Conservation (phyloP, 1,140 invertebrate genomes). For the Calephelis virginiensis region DNA sequence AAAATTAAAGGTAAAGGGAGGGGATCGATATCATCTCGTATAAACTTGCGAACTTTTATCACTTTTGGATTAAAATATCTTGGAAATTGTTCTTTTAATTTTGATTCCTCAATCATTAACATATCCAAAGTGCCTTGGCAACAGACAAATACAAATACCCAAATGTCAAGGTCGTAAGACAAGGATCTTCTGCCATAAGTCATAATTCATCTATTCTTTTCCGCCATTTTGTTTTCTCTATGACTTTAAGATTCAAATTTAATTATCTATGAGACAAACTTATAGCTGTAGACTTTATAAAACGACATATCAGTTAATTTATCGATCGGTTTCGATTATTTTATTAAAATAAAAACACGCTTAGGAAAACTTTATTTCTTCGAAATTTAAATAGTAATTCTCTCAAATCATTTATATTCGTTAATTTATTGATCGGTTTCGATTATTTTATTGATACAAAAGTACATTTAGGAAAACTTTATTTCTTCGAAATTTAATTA, state of each 20-base stretch:
- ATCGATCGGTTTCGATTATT: neutral
- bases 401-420: neutral
- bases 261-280: neutral
- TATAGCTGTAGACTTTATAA: neutral
- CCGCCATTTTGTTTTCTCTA: slow-evolving; percentile 12
- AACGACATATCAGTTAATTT: neutral
- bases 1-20: too few relatives aligned
- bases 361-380: neutral
- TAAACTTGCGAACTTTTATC: too few relatives aligned
- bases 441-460: neutral
- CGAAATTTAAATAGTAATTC: neutral
- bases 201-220: neutral
- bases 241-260: slow-evolving; percentile 1
- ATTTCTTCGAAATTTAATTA: neutral
- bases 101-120: neutral
- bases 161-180: neutral
- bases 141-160: neutral
- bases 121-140: neutral
- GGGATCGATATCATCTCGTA: too few relatives aligned
- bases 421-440: neutral
- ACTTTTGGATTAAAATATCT: too few relatives aligned
- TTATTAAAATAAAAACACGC: neutral
- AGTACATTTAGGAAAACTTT: neutral
- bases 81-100: neutral
- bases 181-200: slow-evolving; percentile 1